A percentile compares a stretch with the other conserved stretches of the same genome.
These are phyloP conservation scores for Mesitornis unicolor DNA, from an alignment of 2,113 vertebrate species.

Conservation along the genomic window DNA sequence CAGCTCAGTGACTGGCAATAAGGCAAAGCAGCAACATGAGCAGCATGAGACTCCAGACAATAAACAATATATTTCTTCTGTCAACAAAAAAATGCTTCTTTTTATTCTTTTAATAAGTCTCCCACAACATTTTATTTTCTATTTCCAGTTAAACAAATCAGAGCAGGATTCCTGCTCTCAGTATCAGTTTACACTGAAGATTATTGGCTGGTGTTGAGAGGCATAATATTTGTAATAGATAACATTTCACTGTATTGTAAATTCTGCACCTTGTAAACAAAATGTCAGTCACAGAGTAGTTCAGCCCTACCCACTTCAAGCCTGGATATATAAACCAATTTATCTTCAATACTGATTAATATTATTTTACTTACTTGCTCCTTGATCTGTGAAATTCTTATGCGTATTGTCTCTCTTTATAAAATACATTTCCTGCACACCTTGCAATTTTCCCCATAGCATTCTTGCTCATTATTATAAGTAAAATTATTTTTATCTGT, in stretches of 20 bases:
- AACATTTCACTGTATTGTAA: background rate
- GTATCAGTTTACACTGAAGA: background rate
- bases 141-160: conserved; percentile 1
- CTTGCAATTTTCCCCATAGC: background rate
- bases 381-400: background rate
- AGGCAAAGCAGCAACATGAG: conserved; percentile 19
- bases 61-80: conserved; percentile 21
- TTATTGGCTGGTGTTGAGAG: background rate
- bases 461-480: background rate
- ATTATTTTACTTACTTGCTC: background rate
- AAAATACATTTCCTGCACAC: background rate
- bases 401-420: background rate
- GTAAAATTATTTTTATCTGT: background rate
- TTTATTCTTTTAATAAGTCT: conserved; percentile 1
- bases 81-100: conserved; percentile 6
- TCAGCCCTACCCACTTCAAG: background rate
- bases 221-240: background rate
- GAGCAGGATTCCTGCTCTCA: background rate
- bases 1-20: conserved; percentile 17
- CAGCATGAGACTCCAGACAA: conserved; percentile 15
- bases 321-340: background rate
- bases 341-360: background rate
- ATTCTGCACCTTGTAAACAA: background rate
- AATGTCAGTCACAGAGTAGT: background rate
- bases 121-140: background rate